phyloP scores from a whole-genome alignment of 1,140 invertebrate species.

The Pogonomyrmex californicus region DNA sequence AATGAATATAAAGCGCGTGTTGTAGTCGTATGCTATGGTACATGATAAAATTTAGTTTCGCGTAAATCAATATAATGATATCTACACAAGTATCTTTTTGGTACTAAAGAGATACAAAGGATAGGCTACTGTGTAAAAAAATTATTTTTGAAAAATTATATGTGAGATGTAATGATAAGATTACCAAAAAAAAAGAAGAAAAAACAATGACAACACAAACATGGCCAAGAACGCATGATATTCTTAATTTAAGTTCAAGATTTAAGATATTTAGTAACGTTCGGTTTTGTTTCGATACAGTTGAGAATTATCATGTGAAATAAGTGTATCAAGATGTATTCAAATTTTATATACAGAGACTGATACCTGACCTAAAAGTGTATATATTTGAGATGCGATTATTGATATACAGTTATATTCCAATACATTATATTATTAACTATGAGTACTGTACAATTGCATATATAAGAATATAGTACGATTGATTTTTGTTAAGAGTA shows the following conservation, averaged over 20 bases:
- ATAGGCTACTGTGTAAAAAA: slow-evolving; percentile 15
- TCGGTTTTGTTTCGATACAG: slow-evolving; percentile 61
- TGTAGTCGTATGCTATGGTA: slow-evolving; percentile 68
- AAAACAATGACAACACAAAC: slow-evolving; percentile 63
- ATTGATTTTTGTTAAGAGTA: slow-evolving; percentile 80
- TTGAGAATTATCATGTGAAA: slow-evolving; percentile 49
- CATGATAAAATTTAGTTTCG: slow-evolving; percentile 72
- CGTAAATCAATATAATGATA: slow-evolving; percentile 66
- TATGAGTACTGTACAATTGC: slow-evolving; percentile 73
- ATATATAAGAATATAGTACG: slow-evolving; percentile 77
- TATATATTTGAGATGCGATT: slow-evolving; percentile 79
- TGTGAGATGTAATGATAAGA: slow-evolving; percentile 29
- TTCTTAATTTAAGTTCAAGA: slow-evolving; percentile 72
- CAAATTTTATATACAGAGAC: slow-evolving; percentile 83
- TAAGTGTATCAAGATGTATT: slow-evolving; percentile 75
- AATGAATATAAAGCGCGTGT: slow-evolving; percentile 63
- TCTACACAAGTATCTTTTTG: slow-evolving; percentile 49
- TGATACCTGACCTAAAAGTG: slow-evolving; percentile 83
- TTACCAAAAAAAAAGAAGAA: slow-evolving; percentile 46
- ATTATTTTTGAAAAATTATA: slow-evolving; percentile 55
- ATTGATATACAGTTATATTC: slow-evolving; percentile 70
- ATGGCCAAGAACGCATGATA: slow-evolving; percentile 70
- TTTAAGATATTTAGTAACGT: slow-evolving; percentile 71
- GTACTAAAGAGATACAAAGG: slow-evolving; percentile 39
- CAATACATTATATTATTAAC: slow-evolving; percentile 67